These are phyloP conservation scores for Yponomeuta evonymella DNA, from an alignment of 2,888 invertebrate genomes.

Conservation along the genomic window DNA sequence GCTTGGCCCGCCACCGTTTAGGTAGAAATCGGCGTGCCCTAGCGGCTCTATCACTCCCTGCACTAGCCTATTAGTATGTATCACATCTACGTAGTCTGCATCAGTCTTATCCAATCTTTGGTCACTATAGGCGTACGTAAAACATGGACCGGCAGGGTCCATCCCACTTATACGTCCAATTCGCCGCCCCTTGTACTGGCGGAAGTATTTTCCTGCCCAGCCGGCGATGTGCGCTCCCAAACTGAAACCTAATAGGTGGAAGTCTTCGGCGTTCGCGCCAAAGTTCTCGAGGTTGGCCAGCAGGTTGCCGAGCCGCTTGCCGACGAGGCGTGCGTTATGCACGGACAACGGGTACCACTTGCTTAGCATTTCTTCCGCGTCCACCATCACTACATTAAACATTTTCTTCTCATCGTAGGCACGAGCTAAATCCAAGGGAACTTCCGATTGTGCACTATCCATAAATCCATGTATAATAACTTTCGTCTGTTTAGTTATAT, in stretches of 20 bases:
- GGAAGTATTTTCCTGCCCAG: conserved; percentile 66
- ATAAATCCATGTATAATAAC: conserved; percentile 67
- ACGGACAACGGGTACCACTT: conserved; percentile 63
- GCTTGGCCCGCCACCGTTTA: conserved; percentile 81
- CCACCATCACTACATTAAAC: conserved; percentile 65
- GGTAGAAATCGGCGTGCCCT: conserved; percentile 85
- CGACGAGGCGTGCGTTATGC: conserved; percentile 63
- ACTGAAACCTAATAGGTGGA: conserved; percentile 76
- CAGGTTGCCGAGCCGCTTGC: conserved; percentile 70
- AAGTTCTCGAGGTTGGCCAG: conserved; percentile 64
- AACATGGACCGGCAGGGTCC: conserved; percentile 71
- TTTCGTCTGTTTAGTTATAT: conserved; percentile 66
- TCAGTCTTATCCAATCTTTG: conserved; percentile 63
- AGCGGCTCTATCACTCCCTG: conserved; percentile 73
- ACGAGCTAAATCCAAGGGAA: conserved; percentile 57
- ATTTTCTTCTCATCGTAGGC: conserved; percentile 63
- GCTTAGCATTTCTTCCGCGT: conserved; percentile 62
- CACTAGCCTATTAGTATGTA: conserved; percentile 64
- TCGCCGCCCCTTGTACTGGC: conserved; percentile 48
- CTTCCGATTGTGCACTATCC: conserved; percentile 60
- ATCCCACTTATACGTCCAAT: conserved; percentile 67
- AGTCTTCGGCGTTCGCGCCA: conserved; percentile 60
- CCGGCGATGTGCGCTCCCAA: conserved; percentile 77
- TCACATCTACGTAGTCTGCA: conserved; percentile 61
- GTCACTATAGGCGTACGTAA: conserved; percentile 56